phyloP scores from a whole-genome alignment of 1,140 invertebrate genomes.

The Meloidogyne exigua region DNA sequence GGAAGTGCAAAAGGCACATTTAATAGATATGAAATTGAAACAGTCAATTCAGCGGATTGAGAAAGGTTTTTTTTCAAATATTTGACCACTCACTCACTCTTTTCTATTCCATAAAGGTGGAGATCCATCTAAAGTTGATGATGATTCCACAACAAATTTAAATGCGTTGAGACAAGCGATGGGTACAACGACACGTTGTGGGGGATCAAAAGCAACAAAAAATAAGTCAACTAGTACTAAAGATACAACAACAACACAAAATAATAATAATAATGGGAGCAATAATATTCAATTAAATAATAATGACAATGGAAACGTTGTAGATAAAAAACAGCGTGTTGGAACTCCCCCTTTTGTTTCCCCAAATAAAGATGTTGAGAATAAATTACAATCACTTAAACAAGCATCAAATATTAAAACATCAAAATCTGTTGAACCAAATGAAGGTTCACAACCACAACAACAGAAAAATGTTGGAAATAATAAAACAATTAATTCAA shows the following conservation, averaged over 20 bases:
- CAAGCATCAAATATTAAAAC: not conserved
- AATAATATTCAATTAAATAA: conserved; percentile 10
- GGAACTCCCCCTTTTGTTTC: conserved; percentile 19
- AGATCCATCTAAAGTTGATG: conserved; percentile 38
- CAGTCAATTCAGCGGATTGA: conserved; percentile 62
- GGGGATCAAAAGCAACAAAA: conserved; percentile 27
- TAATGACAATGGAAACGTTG: not conserved
- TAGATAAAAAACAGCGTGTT: conserved; percentile 21
- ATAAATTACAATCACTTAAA: not conserved
- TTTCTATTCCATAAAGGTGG: conserved; percentile 35
- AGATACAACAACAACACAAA: conserved; percentile 22
- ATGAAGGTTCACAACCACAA: not conserved
- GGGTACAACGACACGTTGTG: conserved; percentile 39
- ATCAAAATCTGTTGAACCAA: conserved; percentile 7
- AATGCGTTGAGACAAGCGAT: conserved; percentile 47
- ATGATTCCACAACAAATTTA: conserved; percentile 43
- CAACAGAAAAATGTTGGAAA: not conserved
- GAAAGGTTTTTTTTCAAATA: conserved; percentile 48
- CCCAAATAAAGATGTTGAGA: not conserved
- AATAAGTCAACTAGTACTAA: conserved; percentile 31
- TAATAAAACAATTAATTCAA: not conserved
- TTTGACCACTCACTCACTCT: too few species aligned
- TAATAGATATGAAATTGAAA: conserved; percentile 61
- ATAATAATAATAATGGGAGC: conserved; percentile 26
- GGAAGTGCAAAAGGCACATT: conserved; percentile 53